Conservation (phyloP, 2,888 invertebrate species). For the Cheilosia impressa region DNA sequence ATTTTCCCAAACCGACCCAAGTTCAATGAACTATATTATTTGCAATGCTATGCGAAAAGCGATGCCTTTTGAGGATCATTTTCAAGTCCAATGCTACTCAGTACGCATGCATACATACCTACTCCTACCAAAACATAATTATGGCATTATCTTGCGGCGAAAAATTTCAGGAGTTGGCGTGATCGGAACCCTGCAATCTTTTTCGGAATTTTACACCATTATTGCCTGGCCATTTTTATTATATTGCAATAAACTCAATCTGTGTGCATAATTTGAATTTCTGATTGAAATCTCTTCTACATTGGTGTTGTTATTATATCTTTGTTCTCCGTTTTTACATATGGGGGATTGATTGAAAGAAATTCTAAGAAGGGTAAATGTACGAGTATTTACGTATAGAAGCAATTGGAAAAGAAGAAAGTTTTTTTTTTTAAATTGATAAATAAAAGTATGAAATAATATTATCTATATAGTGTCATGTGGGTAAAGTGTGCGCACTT, state of each 20-base stretch:
- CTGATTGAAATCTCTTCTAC: conserved; percentile 18
- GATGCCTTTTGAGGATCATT: not conserved
- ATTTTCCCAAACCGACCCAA: not conserved
- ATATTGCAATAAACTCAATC: conserved; percentile 22
- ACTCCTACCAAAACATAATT: conserved; percentile 16
- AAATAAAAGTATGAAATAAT: too few relatives aligned
- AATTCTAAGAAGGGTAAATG: not conserved
- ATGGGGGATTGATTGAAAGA: not conserved
- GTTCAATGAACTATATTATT: not conserved
- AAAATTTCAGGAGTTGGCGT: conserved; percentile 11
- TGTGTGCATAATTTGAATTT: conserved; percentile 31
- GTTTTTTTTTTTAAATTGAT: not conserved
- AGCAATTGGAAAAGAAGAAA: not conserved
- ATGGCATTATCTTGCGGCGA: conserved; percentile 30
- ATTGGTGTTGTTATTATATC: conserved; percentile 9
- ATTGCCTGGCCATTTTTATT: conserved; percentile 19
- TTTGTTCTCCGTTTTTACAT: not conserved
- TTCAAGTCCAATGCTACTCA: not conserved
- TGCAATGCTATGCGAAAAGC: not conserved
- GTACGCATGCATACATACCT: too few relatives aligned
- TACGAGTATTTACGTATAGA: not conserved
- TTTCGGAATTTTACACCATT: conserved; percentile 8
- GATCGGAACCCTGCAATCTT: conserved; percentile 10
- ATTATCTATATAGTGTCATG: too few relatives aligned
- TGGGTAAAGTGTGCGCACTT: too few relatives aligned